Evolutionary conservation across 2,113 vertebrate genomes (phyloP).

Genomic region (Furnarius figulus): DNA sequence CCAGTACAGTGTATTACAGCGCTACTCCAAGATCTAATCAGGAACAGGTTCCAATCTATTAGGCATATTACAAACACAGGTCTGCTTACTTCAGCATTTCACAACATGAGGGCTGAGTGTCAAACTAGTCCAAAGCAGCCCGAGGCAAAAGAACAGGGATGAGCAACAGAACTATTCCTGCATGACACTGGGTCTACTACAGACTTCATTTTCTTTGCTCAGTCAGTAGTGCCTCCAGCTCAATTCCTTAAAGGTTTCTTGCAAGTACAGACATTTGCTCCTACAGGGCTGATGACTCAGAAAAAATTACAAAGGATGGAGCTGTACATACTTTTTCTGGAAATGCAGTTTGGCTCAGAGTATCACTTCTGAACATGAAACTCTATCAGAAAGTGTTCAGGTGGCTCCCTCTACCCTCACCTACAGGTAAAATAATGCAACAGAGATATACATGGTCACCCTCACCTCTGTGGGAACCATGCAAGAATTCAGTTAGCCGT

Average conservation of each 20-base stretch:
- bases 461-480: not conserved
- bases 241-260: not conserved
- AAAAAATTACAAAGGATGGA: not conserved
- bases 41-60: not conserved
- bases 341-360: not conserved
- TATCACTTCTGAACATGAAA: not conserved
- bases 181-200: not conserved
- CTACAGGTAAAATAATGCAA: not conserved
- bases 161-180: not conserved
- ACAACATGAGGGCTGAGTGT: not conserved
- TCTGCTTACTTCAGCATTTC: conserved; percentile 44
- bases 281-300: conserved; percentile 18
- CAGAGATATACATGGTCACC: not conserved
- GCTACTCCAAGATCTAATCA: not conserved
- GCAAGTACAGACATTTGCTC: not conserved
- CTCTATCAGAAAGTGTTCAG: not conserved
- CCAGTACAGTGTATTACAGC: not conserved
- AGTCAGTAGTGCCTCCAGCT: not conserved
- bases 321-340: not conserved
- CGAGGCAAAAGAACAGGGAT: not conserved
- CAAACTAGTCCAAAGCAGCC: conserved; percentile 24
- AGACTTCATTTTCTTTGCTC: not conserved
- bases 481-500: not conserved
- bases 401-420: not conserved
- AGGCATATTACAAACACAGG: not conserved